phyloP scores from a whole-genome alignment of 2,797 vertebrate genomes.

The Phrynocephalus guinanensis region DNA sequence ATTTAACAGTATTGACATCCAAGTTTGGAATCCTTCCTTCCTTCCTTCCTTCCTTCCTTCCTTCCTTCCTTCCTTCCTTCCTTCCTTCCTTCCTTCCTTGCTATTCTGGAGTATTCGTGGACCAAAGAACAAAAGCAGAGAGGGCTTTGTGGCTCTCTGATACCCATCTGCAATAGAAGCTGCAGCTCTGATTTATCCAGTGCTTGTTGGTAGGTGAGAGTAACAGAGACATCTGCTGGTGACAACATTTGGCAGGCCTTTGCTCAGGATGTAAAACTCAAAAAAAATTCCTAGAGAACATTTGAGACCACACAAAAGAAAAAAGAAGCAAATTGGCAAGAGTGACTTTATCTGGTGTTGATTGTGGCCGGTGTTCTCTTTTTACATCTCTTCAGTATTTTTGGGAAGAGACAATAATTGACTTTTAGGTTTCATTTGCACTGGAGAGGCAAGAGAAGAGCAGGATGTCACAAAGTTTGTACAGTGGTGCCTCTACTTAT shows the following conservation, averaged over 20 bases:
- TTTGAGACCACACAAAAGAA: slow-evolving; percentile 12
- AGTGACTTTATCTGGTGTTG: not conserved
- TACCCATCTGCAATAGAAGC: slow-evolving; percentile 1
- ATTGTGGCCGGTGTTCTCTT: not conserved
- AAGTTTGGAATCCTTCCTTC: not conserved
- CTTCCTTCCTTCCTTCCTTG: not conserved
- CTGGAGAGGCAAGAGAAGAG: not conserved
- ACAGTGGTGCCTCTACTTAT: too few species aligned
- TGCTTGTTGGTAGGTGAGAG: slow-evolving; percentile 57
- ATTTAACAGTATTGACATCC: not conserved
- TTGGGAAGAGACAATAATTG: not conserved
- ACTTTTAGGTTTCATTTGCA: not conserved
- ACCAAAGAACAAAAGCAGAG: not conserved
- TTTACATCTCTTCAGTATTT: not conserved
- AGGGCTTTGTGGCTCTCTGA: not conserved
- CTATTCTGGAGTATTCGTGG: not conserved
- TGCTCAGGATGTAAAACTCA: not conserved
- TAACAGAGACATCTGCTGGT: slow-evolving; percentile 75
- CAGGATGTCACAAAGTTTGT: not conserved
- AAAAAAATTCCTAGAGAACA: not conserved
- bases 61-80: not conserved
- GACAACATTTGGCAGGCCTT: not conserved
- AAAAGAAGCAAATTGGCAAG: slow-evolving; percentile 10
- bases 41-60: not conserved
- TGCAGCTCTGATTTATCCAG: slow-evolving; percentile 23